Conservation (phyloP, 2,797 vertebrate genomes). For the Danio jaintianensis region DNA sequence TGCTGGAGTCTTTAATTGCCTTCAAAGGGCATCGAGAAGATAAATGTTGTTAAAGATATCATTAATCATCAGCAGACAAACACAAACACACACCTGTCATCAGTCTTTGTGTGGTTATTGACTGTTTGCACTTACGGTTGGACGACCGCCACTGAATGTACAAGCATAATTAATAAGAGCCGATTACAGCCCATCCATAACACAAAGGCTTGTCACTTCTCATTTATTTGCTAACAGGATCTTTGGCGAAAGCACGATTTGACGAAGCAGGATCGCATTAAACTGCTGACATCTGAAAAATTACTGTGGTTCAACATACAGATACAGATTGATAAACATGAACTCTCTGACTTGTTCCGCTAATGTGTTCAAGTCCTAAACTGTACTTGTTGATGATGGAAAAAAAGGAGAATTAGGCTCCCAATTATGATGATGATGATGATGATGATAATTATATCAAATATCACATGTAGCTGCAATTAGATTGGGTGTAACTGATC, state of each 20-base stretch:
- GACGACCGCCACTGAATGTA: slow-evolving; percentile 11
- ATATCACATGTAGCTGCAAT: slow-evolving; percentile 56
- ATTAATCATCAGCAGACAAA: slow-evolving; percentile 26
- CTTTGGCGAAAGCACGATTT: not conserved
- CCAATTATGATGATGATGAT: slow-evolving; percentile 55
- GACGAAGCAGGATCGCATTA: not conserved
- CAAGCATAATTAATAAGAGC: slow-evolving; percentile 27
- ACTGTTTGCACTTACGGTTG: slow-evolving; percentile 22
- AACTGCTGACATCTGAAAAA: slow-evolving; percentile 1
- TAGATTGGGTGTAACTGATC: slow-evolving; percentile 32
- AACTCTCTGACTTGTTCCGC: not conserved
- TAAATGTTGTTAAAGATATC: not conserved
- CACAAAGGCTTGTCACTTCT: not conserved
- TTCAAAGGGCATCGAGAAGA: slow-evolving; percentile 12
- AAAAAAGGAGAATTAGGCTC: slow-evolving; percentile 41
- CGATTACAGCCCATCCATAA: slow-evolving; percentile 26
- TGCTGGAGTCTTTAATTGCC: not conserved
- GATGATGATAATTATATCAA: slow-evolving; percentile 50
- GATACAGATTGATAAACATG: not conserved
- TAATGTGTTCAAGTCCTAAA: slow-evolving; percentile 28
- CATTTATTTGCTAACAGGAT: slow-evolving; percentile 17
- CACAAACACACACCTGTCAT: slow-evolving; percentile 20
- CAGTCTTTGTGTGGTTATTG: slow-evolving; percentile 29
- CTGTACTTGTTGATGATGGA: slow-evolving; percentile 45
- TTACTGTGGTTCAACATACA: too few relatives aligned